Base-by-base conservation (phyloP, 2,113 vertebrate species). In the Menidia beryllina region DNA sequence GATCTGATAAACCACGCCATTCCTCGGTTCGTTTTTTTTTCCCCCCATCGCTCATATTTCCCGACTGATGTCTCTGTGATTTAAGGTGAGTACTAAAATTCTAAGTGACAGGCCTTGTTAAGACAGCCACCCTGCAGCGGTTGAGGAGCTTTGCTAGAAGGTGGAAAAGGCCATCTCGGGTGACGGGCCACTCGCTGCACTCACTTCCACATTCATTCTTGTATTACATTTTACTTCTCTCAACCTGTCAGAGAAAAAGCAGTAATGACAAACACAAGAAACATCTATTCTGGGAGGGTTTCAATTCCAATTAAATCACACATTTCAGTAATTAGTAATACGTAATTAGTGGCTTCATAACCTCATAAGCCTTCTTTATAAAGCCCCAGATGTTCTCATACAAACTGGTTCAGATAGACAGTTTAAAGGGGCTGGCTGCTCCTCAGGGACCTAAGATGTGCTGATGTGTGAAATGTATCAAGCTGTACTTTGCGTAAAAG, bases 391-490 rank as follows among this genome's bases (percentile, higher is more conserved):
- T 78, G 62, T 81, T 84, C 66, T 74, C 69, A 69, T 53, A 58
- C 66, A 74, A 83, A 65, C 2, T 1, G 27, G 59, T 48, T 55
- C 12, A 36, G 1, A 7, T 7, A 5, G 17, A 11, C 62, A 41
- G 62, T 57, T 39, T 58, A 24, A 60, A 47, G 59, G 50, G 50
- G 39, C 14, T 50, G 49, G 48, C 25, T 63, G 50, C 10, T 43
- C 63, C 56, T 59, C 27, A 30, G 63, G 64, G 67, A 57, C 51
- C 25, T 52, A 70, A 36, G 53, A 72, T 55, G 79, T 69, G 69
- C 71, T 80, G 77, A 82, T 72, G 76, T 83, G 83, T 79, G 76
- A 87, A 86, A 79, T 73, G 68, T 83, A 63, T 78, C 78, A 75
- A 69, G 66, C 75, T 82, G 76, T 68, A 66, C 79, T 76, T 75